Percentiles rank a stretch among this genome's conserved stretches.
Evolutionary conservation across 2,113 vertebrate species (phyloP).

Genomic region (Pluvianellus socialis): DNA sequence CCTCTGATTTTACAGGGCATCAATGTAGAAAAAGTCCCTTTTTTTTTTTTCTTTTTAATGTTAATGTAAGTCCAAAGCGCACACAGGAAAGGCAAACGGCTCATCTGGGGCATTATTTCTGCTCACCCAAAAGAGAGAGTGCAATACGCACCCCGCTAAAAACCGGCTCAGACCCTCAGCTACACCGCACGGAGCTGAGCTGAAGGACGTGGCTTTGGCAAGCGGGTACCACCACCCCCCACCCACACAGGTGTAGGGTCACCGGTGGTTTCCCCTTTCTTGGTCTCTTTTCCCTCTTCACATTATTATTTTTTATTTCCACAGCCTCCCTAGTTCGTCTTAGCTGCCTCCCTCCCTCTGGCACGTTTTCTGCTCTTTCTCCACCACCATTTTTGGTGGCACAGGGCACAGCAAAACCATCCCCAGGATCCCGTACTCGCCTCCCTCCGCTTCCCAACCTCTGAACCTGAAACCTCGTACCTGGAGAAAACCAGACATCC

Average conservation of each 20-base stretch:
- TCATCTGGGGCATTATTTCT: background rate
- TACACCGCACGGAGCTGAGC: background rate
- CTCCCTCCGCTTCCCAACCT: background rate
- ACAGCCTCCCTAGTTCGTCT: accelerated
- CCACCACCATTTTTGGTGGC: background rate
- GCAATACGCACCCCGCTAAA: background rate
- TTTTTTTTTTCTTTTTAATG: background rate
- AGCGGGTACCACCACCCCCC: background rate
- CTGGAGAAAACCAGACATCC: background rate
- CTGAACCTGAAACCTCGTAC: background rate
- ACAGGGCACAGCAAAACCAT: background rate
- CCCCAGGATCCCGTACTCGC: background rate
- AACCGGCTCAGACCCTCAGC: background rate
- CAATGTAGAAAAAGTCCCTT: background rate
- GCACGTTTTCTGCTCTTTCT: background rate
- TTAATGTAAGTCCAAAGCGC: background rate
- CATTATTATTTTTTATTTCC: background rate
- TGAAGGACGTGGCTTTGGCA: background rate
- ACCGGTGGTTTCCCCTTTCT: background rate
- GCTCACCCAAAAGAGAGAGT: background rate
- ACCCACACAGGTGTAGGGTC: background rate
- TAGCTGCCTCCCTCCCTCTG: background rate
- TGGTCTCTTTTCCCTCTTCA: background rate
- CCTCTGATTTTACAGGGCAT: background rate
- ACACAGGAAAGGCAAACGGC: background rate